Base-by-base conservation (phyloP, 2,888 invertebrate genomes). In the Helleia helle region DNA sequence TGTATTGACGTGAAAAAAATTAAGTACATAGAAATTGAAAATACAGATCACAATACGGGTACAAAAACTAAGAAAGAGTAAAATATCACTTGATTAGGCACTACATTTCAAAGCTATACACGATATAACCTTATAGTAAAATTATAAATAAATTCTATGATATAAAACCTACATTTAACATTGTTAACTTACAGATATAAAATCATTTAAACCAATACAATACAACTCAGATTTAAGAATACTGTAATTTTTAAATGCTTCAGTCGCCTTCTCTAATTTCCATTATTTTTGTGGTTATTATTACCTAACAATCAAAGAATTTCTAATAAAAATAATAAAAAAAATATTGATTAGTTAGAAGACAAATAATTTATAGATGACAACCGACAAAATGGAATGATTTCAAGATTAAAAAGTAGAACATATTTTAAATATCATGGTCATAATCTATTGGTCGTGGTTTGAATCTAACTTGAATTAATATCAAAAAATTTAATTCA, bases 1-100 rank as follows among this genome's bases (percentile, higher is more conserved):
- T 34, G 12, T 12, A 30, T 24, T 38, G 14, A 8, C 24, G 39
- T 40, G 39, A 14, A 30, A 30, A 38, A 28, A 40, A 31, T 40
- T 40, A 40, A 40, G 39, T 40, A 40, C 39, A 40, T 15, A 40
- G 29, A 29, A 38, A 28, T 28, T 28, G 28, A 38, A 29, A 40
- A 24, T 40, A 40, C 39, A 40, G 30, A 31, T 40, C 39, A 40
- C 39, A 39, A 39, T 24, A 39, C 39, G 18, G 18, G 22, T 34
- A 34, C 9, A 18, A 34, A 29, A 31, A 15, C 24, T 17, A 29
- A 24, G 24, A 13, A 15, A 25, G 30, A 24, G 25, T 34, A 34
- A 34, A 22, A 34, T 34, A 34, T 34, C 39, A 39, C 39, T 25
- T 25, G 25, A 39, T 30, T 11, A 31, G 24, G 24, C 25, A 15